phyloP scores from a whole-genome alignment of 64 coral and sea anemone species.

The Cladopsammia gracilis region DNA sequence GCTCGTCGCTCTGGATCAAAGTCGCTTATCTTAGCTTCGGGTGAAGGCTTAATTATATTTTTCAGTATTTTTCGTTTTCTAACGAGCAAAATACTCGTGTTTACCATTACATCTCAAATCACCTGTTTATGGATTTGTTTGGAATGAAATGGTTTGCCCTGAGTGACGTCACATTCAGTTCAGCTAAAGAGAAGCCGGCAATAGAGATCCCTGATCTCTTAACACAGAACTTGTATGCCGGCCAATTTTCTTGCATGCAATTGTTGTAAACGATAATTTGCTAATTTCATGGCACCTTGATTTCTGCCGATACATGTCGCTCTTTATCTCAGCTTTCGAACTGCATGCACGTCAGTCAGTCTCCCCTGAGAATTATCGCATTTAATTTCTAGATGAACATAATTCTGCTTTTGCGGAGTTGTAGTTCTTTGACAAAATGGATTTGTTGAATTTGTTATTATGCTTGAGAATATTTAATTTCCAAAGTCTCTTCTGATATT shows the following conservation, averaged over 20 bases:
- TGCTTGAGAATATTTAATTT: constrained; percentile 49
- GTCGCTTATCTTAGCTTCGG: background rate
- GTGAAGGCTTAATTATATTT: constrained; percentile 34
- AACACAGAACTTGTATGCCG: background rate
- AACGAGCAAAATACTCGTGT: constrained; percentile 50
- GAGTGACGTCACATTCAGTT: constrained; percentile 31
- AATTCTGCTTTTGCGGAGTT: no score
- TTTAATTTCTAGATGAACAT: no score
- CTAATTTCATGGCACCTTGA: background rate
- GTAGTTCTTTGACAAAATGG: no score
- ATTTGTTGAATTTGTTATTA: background rate
- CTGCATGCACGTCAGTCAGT: no score
- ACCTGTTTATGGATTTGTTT: constrained; percentile 48
- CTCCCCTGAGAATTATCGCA: no score
- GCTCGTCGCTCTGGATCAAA: background rate
- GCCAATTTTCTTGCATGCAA: background rate
- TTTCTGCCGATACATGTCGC: no score
- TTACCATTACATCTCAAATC: constrained; percentile 35
- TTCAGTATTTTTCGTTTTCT: constrained; percentile 18
- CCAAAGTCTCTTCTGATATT: background rate
- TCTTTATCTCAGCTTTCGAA: no score
- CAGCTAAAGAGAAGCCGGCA: background rate
- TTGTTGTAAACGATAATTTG: background rate
- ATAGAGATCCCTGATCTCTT: background rate
- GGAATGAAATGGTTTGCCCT: constrained; percentile 33